Conservation (phyloP, 1,140 invertebrate genomes). For the Charaxes varanes region DNA sequence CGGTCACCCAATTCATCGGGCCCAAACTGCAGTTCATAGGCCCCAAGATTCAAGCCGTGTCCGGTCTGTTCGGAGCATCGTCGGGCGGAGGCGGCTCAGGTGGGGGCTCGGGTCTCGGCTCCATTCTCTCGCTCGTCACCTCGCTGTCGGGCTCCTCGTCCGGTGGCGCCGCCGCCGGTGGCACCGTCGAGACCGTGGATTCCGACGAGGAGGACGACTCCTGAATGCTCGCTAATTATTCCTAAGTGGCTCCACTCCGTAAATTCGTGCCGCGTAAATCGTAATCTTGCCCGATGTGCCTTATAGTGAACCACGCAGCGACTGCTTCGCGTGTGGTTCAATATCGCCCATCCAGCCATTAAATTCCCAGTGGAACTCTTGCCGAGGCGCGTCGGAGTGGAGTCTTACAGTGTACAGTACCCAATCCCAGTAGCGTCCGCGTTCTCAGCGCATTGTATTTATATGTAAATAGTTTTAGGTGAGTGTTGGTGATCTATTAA, state of each 20-base stretch:
- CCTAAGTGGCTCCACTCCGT: slow-evolving; percentile 3
- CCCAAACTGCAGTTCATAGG: slow-evolving; percentile 76
- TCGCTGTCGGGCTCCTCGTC: slow-evolving; percentile 65
- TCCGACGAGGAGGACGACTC: slow-evolving; percentile 62
- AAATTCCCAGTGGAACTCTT: too few relatives aligned
- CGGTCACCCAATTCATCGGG: slow-evolving; percentile 74
- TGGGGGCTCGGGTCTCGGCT: slow-evolving; percentile 55
- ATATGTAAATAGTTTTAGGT: slow-evolving; percentile 70
- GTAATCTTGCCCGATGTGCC: slow-evolving; percentile 7
- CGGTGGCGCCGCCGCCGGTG: slow-evolving; percentile 47
- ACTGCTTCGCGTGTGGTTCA: too few relatives aligned
- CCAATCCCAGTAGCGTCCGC: slow-evolving; percentile 33
- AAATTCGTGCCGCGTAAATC: slow-evolving; percentile 6
- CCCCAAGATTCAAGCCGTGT: slow-evolving; percentile 74
- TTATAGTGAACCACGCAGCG: too few relatives aligned
- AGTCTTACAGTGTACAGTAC: slow-evolving; percentile 10
- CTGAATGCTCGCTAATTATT: slow-evolving; percentile 28
- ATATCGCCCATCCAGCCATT: too few relatives aligned
- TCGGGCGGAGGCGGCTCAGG: slow-evolving; percentile 58
- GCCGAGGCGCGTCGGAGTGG: slow-evolving; percentile 10
- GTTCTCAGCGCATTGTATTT: slow-evolving; percentile 45
- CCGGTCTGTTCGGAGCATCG: slow-evolving; percentile 74
- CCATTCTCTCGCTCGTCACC: slow-evolving; percentile 54
- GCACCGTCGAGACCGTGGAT: slow-evolving; percentile 63
- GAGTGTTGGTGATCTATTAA: slow-evolving; percentile 61